Evolutionary conservation across 1,140 invertebrate species (phyloP).

Genomic region (Pseudomyrmex concolor): DNA sequence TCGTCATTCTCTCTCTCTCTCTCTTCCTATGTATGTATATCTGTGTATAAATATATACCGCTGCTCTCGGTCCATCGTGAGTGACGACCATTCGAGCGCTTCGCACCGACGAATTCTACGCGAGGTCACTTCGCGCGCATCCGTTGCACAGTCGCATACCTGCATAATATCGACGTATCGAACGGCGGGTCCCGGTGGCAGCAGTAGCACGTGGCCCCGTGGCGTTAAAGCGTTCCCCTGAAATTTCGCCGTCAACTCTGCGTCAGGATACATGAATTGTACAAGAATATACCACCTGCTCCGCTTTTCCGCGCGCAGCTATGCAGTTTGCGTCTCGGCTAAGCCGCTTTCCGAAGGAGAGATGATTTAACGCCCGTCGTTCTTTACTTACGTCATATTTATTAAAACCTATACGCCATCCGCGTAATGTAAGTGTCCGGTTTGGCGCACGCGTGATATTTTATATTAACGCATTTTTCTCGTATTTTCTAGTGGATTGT

Average conservation of each 20-base stretch:
- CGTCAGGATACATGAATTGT: conserved; percentile 32
- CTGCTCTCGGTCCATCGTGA: neutral
- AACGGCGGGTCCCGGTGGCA: neutral
- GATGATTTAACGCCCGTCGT: conserved; percentile 50
- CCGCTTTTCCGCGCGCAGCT: conserved; percentile 30
- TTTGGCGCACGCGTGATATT: neutral
- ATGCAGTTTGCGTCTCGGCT: conserved; percentile 38
- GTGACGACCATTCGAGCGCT: conserved; percentile 24
- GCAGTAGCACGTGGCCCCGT: neutral
- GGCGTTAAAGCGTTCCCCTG: conserved; percentile 41
- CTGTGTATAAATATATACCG: neutral
- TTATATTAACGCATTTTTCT: conserved; percentile 23
- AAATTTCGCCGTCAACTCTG: conserved; percentile 49
- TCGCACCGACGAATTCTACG: conserved; percentile 50
- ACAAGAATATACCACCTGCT: conserved; percentile 40
- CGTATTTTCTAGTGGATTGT: neutral
- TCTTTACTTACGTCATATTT: conserved; percentile 46
- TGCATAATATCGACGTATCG: conserved; percentile 63
- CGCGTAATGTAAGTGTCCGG: conserved; percentile 24
- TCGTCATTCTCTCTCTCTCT: conserved; percentile 5
- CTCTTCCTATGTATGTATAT: neutral
- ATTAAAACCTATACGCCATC: conserved; percentile 4
- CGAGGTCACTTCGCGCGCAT: conserved; percentile 7
- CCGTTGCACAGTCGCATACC: conserved; percentile 21
- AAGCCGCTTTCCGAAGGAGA: conserved; percentile 1